Evolutionary conservation across 2,888 invertebrate genomes (phyloP).

Genomic region (Pachymerium ferrugineum): DNA sequence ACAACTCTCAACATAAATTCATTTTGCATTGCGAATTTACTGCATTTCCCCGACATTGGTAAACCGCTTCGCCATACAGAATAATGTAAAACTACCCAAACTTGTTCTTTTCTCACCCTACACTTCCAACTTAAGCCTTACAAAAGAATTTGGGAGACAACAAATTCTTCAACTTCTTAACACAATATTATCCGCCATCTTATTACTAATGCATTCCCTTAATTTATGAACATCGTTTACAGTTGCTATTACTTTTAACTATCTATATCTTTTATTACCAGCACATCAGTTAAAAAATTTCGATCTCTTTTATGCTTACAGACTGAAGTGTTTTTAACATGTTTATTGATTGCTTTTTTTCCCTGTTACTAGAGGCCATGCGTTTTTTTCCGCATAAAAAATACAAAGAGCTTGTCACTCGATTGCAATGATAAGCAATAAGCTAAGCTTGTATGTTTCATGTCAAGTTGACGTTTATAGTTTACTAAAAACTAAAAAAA

Average conservation of each 20-base stretch:
- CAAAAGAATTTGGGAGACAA: background rate
- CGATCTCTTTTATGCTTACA: background rate
- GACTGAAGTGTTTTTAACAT: slow-evolving; percentile 23
- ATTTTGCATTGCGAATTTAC: slow-evolving; percentile 25
- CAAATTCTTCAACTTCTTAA: background rate
- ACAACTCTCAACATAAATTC: slow-evolving; percentile 27
- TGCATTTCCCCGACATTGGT: slow-evolving; percentile 22
- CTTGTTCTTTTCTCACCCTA: background rate
- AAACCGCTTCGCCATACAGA: slow-evolving; percentile 17
- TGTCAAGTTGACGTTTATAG: background rate
- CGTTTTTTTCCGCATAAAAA: background rate
- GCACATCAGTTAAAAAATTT: background rate
- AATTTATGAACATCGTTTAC: background rate
- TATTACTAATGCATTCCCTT: background rate
- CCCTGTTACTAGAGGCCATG: background rate
- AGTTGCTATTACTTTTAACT: background rate
- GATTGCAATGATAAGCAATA: slow-evolving; percentile 13
- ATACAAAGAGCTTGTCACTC: background rate
- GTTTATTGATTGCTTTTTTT: background rate
- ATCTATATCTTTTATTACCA: background rate
- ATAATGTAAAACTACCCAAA: slow-evolving; percentile 21
- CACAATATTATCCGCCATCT: background rate
- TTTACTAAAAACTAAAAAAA: background rate
- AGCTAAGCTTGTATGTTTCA: background rate
- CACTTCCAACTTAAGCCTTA: slow-evolving; percentile 7